Conservation (phyloP, 2,797 vertebrate species). For the Chaunax sp. region DNA sequence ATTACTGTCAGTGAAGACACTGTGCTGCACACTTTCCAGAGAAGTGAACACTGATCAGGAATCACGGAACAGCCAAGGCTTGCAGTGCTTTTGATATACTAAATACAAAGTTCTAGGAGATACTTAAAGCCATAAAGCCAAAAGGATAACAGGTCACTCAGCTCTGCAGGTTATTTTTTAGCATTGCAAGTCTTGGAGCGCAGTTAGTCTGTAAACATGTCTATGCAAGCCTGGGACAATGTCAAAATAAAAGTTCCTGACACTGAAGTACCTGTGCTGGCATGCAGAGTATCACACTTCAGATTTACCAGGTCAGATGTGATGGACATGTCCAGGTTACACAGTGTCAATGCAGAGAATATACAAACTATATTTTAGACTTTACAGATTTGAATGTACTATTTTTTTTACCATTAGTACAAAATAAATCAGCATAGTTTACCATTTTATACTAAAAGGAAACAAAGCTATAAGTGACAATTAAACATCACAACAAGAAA, state of each 20-base stretch:
- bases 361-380: not conserved
- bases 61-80: slow-evolving; percentile 29
- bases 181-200: not conserved
- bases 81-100: slow-evolving; percentile 17
- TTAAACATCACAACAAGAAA: too few species aligned
- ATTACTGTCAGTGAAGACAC: slow-evolving; percentile 49
- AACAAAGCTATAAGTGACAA: not conserved
- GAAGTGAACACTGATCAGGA: slow-evolving; percentile 34
- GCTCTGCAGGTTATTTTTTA: too few species aligned
- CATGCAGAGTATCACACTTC: slow-evolving; percentile 4
- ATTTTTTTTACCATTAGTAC: not conserved
- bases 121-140: slow-evolving; percentile 6
- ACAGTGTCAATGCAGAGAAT: not conserved
- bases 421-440: not conserved
- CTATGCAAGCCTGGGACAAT: slow-evolving; percentile 12
- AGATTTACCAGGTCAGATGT: slow-evolving; percentile 14
- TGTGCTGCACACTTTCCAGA: slow-evolving; percentile 33
- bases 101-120: slow-evolving; percentile 11
- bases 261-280: not conserved
- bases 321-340: not conserved
- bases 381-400: not conserved
- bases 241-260: not conserved
- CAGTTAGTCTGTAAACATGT: slow-evolving; percentile 6
- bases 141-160: too few species aligned
- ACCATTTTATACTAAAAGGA: not conserved